These are phyloP conservation scores for Harpia harpyja DNA, from an alignment of 2,797 vertebrate species.

Conservation along the genomic window DNA sequence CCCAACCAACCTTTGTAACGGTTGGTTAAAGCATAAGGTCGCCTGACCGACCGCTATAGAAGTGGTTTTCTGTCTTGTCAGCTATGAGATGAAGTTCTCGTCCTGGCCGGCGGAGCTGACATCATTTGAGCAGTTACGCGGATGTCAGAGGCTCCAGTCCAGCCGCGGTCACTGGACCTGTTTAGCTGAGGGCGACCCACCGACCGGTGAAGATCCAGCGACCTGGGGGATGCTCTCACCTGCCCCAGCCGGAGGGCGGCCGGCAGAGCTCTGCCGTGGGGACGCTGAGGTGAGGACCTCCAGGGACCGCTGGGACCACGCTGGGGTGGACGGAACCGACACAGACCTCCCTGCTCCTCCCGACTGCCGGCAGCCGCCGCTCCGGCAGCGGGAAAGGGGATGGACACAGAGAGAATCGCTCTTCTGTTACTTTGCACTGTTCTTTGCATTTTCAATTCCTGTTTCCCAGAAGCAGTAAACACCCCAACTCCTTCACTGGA, in stretches of 20 bases:
- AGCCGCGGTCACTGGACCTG: rapidly evolving
- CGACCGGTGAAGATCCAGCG: background rate
- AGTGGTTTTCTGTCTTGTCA: background rate
- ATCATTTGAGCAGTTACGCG: too few relatives aligned
- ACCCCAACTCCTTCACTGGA: background rate
- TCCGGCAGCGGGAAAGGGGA: background rate
- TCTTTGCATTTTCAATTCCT: too few relatives aligned
- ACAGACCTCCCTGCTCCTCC: background rate
- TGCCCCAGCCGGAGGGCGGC: background rate
- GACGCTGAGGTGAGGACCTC: background rate
- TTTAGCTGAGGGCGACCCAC: background rate
- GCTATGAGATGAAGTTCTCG: background rate
- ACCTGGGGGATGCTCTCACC: background rate
- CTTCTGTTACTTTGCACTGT: too few relatives aligned
- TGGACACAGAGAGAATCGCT: rapidly evolving
- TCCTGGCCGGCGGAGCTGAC: background rate
- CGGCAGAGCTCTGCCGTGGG: background rate
- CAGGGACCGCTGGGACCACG: background rate
- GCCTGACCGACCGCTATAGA: background rate
- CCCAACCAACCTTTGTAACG: too few relatives aligned
- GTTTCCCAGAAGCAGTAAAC: background rate
- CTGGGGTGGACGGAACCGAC: background rate
- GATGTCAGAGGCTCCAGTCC: too few relatives aligned
- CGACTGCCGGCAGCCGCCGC: background rate
- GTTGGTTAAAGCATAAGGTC: background rate